Evolutionary conservation across 2,888 invertebrate species (phyloP), one percentile per base, ranked within the genome.

Genomic region (Myathropa florea): DNA sequence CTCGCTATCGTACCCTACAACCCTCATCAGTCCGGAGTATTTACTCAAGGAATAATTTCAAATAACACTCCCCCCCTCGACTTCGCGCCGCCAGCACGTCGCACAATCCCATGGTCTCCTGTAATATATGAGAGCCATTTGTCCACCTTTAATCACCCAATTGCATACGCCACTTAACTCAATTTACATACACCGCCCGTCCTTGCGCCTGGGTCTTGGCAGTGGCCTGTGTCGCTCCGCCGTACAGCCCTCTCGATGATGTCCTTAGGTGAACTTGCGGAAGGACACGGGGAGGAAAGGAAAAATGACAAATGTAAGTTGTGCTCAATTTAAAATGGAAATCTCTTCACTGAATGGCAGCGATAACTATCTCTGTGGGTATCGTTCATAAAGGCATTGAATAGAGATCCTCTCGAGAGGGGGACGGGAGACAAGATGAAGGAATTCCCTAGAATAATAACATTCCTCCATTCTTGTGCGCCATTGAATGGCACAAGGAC

Each of bases 271-370:
- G 64, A 70, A 46, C 60, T 57, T 4, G 6, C 10, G 24, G 28
- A 71, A 78, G 68, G 64, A 84, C 55, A 55, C n/a, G 55, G 23
- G 28, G 28, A 46, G 28, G 36, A 46, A 59, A 55, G 60, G 61
- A 53, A 83, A 82, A 85, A 85, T 85, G 85, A 85, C 77, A 85
- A 85, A 85, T 85, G 83, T 78, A 79, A 86, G 73, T 83, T 79
- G 83, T 86, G 83, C 83, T 83, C 82, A 86, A 79, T 86, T 86
- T 86, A 83, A 86, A 86, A 86, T 86, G 86, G 86, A 86, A 86
- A 86, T 86, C 86, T 86, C 82, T 83, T 68, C 78, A 67, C 73
- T 67, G 83, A 86, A 83, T 86, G 61, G 71, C 77, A 82, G 65
- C 78, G 86, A 86, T 83, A 83, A 81, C 85, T 85, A 85, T 85